phyloP scores from a whole-genome alignment of 1,140 invertebrate genomes.

The Dreissena rostriformis region DNA sequence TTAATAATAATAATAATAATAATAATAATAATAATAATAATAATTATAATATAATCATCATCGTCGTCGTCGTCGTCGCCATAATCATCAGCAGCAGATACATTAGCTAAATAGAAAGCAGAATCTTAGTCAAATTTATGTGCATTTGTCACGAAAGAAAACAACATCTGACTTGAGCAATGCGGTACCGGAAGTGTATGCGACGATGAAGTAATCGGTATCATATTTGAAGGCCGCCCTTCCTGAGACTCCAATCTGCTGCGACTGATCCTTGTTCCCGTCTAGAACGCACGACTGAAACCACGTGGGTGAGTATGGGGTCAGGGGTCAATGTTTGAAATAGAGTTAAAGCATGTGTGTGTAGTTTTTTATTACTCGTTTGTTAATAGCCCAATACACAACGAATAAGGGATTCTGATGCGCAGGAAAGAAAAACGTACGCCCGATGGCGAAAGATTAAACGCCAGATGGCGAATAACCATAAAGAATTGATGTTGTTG shows the following conservation, averaged over 20 bases:
- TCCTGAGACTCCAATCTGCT: conserved; percentile 29
- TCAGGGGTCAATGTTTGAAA: no score
- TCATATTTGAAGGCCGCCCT: conserved; percentile 48
- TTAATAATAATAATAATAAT: no score
- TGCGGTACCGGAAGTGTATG: conserved; percentile 33
- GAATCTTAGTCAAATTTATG: not conserved
- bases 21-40: no score
- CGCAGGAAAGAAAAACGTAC: no score
- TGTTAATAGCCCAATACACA: no score
- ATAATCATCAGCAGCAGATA: not conserved
- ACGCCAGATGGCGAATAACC: no score
- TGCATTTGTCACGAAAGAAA: not conserved
- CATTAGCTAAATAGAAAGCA: not conserved
- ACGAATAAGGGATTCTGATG: no score
- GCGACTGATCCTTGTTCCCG: conserved; percentile 31
- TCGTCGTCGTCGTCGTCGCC: not conserved
- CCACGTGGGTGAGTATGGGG: no score
- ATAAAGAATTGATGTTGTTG: no score
- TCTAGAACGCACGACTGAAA: conserved; percentile 38
- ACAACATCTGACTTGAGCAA: conserved; percentile 24
- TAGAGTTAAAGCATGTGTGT: no score
- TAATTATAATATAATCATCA: not conserved
- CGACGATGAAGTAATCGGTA: conserved; percentile 26
- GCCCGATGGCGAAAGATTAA: no score
- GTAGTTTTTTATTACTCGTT: no score